Evolutionary conservation across 2,797 vertebrate genomes (phyloP), one percentile per base, ranked within the genome.

Genomic region (Gobionotothen gibberifrons): DNA sequence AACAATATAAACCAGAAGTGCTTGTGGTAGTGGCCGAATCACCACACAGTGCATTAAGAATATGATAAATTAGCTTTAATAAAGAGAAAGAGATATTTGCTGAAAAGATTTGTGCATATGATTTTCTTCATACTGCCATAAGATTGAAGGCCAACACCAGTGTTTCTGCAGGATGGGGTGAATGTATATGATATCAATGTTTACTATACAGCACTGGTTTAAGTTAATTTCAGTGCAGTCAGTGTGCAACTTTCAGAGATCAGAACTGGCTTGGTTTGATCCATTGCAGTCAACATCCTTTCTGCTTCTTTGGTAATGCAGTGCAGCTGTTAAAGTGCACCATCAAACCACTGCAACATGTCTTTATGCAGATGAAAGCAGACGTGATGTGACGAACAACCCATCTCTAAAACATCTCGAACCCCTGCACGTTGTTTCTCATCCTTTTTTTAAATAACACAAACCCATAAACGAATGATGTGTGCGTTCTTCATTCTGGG

Each of bases 321-420:
- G 39, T 19, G 46, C 52, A 68, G 55, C 54, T 43, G 62, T 13
- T n/a, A 44, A 53, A 63, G 59, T 59, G 42, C 53, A 40, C 74
- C 67, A 22, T 75, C 60, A 4, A 6, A 48, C 63, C 48, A 43
- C 22, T 19, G 15, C 29, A 77, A 29, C 19, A 68, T 56, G 64
- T 74, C 46, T 69, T 61, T 48, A 44, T 64, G 53, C 65, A 66
- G 69, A 81, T 84, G 60, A 74, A 76, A 69, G 61, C 29, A 64
- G 72, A 61, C 64, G 39, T 15, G 43, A 36, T 59, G 47, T 71
- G 64, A 74, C 13, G 13, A 67, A 73, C 56, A 52, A 52, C 5
- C 22, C 16, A 56, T 39, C 29, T 47, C 29, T 14, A 14, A 51
- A 47, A 65, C 57, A 52, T 78, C 40, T 78, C 3, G 66, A 58